A percentile compares a stretch with the other conserved stretches of the same genome.
Evolutionary conservation across 2,113 vertebrate species (phyloP).

Genomic region (Solenodon paradoxus): DNA sequence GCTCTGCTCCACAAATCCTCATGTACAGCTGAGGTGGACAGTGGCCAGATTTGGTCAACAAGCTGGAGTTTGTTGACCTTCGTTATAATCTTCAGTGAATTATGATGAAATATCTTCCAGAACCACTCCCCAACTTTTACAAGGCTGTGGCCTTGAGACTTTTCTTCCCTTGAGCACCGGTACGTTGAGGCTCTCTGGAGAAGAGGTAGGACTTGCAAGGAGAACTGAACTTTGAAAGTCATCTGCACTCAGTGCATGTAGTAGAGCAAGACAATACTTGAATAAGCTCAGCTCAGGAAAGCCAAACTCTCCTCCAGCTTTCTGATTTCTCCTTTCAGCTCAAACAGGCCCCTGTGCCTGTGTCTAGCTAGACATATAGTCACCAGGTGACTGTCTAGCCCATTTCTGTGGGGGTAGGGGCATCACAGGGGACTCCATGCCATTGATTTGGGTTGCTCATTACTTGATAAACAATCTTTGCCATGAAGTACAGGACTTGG

Average conservation of each 20-base stretch:
- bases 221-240: not conserved
- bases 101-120: not conserved
- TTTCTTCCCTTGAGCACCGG: not conserved
- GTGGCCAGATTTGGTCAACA: not conserved
- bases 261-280: not conserved
- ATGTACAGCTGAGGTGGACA: not conserved
- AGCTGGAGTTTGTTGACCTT: not conserved
- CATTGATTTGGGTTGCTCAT: not conserved
- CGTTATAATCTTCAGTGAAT: not conserved
- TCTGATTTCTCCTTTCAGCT: not conserved
- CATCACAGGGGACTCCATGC: too few relatives aligned
- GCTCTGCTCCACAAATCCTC: not conserved
- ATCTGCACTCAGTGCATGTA: not conserved
- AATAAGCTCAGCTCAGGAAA: not conserved
- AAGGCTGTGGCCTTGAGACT: not conserved
- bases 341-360: fast-evolving
- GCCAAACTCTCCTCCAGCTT: not conserved
- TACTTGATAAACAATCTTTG: not conserved
- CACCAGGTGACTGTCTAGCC: too few relatives aligned
- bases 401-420: not conserved
- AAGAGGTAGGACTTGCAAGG: not conserved
- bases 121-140: not conserved
- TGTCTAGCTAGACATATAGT: not conserved
- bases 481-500: not conserved
- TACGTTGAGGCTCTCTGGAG: not conserved